A percentile compares a stretch with the other conserved stretches of the same genome.
These are phyloP conservation scores for Mormyrus iriodes DNA, from an alignment of 2,113 vertebrate species.

Conservation along the genomic window DNA sequence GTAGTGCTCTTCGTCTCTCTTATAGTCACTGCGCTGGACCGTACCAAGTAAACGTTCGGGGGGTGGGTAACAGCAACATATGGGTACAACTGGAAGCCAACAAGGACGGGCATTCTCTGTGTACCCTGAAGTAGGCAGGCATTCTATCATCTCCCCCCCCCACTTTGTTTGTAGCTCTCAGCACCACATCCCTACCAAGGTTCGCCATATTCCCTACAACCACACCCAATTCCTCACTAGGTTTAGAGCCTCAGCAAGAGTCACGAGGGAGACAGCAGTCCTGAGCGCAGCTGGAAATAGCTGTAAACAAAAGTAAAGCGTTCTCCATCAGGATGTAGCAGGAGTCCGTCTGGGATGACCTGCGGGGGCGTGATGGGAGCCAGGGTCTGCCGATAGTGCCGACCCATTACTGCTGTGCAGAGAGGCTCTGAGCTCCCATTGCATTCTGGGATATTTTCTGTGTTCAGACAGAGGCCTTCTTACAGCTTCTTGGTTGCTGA, in stretches of 20 bases:
- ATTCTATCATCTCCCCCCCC: not conserved
- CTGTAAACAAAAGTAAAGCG: not conserved
- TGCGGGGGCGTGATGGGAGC: not conserved
- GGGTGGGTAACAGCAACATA: not conserved
- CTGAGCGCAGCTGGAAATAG: not conserved
- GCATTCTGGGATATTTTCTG: not conserved
- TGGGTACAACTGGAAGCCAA: slow-evolving; percentile 4
- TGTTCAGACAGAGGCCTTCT: not conserved
- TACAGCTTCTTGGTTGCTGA: not conserved
- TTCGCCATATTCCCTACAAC: not conserved
- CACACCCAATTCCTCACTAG: not conserved
- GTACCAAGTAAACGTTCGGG: too few relatives aligned
- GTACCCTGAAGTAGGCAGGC: slow-evolving; percentile 46
- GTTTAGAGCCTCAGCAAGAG: not conserved
- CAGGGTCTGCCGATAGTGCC: not conserved
- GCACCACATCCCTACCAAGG: not conserved
- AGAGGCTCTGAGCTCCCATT: not conserved
- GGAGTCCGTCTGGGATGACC: not conserved
- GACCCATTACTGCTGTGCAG: not conserved
- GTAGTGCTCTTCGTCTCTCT: not conserved
- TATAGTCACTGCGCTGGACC: too few relatives aligned
- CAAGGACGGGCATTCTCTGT: slow-evolving; percentile 45
- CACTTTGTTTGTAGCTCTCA: not conserved
- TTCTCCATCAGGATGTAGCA: not conserved
- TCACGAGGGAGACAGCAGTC: not conserved